Evolutionary conservation across 2,888 invertebrate species (phyloP).

Genomic region (Philopedon plagiatum): DNA sequence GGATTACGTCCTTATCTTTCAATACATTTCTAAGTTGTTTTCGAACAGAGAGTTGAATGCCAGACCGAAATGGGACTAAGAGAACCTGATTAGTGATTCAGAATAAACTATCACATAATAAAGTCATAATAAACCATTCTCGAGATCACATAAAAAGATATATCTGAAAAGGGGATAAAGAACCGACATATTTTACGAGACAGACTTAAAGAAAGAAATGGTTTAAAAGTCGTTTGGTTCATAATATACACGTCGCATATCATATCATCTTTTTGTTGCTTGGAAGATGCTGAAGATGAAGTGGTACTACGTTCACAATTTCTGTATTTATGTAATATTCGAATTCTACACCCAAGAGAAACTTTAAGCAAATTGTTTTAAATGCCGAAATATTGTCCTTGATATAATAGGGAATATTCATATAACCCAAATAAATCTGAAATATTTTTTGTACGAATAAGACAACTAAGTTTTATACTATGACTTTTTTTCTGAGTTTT

Average conservation of each 20-base stretch:
- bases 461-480: too few species aligned
- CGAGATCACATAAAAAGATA: conserved; percentile 40
- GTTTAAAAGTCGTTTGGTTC: conserved; percentile 33
- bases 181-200: conserved; percentile 37
- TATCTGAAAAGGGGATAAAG: conserved; percentile 34
- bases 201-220: conserved; percentile 24
- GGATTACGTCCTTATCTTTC: not conserved
- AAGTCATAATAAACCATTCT: conserved; percentile 41
- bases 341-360: too few species aligned
- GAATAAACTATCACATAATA: conserved; percentile 40
- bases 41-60: conserved; percentile 8
- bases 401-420: too few species aligned
- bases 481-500: too few species aligned
- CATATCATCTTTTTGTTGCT: conserved; percentile 21
- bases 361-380: too few species aligned
- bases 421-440: too few species aligned
- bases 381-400: too few species aligned
- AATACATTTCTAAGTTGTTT: conserved; percentile 24
- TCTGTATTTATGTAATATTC: not conserved
- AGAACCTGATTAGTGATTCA: conserved; percentile 29
- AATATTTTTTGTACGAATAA: too few species aligned
- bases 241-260: conserved; percentile 37
- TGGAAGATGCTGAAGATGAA: not conserved
- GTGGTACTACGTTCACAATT: conserved; percentile 1
- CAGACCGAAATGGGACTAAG: conserved; percentile 16